Base-by-base conservation (phyloP, 2,113 vertebrate genomes). In the Neogobius melanostomus region DNA sequence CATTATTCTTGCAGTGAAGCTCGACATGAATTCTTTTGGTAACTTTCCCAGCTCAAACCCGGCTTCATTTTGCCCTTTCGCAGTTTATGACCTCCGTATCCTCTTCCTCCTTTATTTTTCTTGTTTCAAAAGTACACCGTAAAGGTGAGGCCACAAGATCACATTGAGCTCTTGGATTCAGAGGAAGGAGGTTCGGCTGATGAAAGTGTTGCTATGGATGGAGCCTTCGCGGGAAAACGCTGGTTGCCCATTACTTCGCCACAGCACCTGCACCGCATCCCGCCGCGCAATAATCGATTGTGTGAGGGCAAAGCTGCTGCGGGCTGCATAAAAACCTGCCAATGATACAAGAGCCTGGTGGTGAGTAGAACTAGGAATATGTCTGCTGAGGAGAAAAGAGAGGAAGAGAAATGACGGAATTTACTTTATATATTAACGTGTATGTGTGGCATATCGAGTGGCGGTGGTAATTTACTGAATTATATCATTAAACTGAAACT, bases 91-190 rank as follows among this genome's bases (percentile, higher is more conserved):
- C 17, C 53, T 56, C 17, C 17, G 17, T 6, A 59, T 59, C 50
- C 17, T 64, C 66, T 11, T 17, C 7, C 8, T 17, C 6, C n/a
- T 3, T 53, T 53, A n/a, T 51, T n/a, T 51, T 15, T 7, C n/a
- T 51, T 21, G 16, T 16, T 15, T 60, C 14, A 8, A 47, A 67
- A 71, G 61, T 62, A 59, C 62, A 69, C 62, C 64, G 52, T 65
- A 76, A 75, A 75, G 73, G 56, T 85, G 69, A 83, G 71, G 71
- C 56, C 44, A 70, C 74, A 80, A 71, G 64, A 76, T 77, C 76
- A 82, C 51, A 28, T 16, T 70, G 52, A 42, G 15, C 69, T 69
- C 66, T 60, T 54, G 59, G 57, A 79, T 74, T n/a, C 36, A 60
- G 47, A 69, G 72, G 73, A 78, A 71, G 64, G 66, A 51, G 76